A percentile compares a stretch with the other conserved stretches of the same genome.
Conservation (phyloP, 2,797 vertebrate species). For the Hybognathus amarus region DNA sequence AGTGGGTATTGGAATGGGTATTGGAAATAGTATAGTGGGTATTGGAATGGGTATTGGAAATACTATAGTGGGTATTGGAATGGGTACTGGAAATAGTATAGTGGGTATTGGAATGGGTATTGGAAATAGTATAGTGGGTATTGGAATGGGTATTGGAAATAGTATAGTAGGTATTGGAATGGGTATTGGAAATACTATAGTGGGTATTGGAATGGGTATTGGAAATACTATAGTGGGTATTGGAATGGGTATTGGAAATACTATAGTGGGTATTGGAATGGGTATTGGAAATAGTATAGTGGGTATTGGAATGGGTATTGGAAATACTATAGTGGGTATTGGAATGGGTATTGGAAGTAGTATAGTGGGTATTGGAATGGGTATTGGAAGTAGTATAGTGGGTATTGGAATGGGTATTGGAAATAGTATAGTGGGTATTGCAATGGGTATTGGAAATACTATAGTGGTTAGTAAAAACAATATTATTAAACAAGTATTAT, state of each 20-base stretch:
- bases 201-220: not conserved
- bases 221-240: not conserved
- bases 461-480: not conserved
- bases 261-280: not conserved
- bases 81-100: not conserved
- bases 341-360: not conserved
- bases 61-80: not conserved
- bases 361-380: not conserved
- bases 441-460: not conserved
- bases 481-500: not conserved
- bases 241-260: not conserved
- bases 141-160: not conserved
- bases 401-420: not conserved
- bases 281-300: not conserved
- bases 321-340: not conserved
- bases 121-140: not conserved
- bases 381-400: not conserved
- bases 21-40: not conserved
- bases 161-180: not conserved
- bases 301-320: not conserved
- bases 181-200: not conserved
- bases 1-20: not conserved
- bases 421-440: not conserved
- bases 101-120: not conserved
- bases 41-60: not conserved